Conservation (phyloP, 2,888 invertebrate species). For the Alsophila aescularia region DNA sequence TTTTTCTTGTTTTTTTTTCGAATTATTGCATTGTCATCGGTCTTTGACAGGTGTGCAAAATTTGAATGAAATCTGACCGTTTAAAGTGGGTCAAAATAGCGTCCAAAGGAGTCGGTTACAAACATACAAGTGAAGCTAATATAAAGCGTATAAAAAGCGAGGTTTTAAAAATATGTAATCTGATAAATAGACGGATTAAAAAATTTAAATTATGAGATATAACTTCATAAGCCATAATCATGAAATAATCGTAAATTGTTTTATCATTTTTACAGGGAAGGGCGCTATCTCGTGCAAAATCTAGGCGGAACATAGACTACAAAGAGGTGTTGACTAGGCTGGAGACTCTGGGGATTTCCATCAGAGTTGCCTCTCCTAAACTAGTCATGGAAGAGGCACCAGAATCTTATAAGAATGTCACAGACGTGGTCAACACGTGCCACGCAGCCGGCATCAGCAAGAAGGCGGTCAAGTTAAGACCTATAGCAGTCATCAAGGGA, state of each 20-base stretch:
- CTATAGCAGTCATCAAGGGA: slow-evolving; percentile 99
- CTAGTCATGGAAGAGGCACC: slow-evolving; percentile 99
- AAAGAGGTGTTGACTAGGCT: slow-evolving; percentile 94
- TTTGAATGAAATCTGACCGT: too few species aligned
- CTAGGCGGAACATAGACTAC: slow-evolving; percentile 97
- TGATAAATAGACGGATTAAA: too few species aligned
- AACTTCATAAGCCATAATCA: too few species aligned
- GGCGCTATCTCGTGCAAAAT: slow-evolving; percentile 98
- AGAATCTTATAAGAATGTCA: slow-evolving; percentile 99
- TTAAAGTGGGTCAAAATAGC: too few species aligned
- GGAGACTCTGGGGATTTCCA: slow-evolving; percentile 94
- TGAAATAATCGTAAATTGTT: not conserved
- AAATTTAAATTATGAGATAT: too few species aligned
- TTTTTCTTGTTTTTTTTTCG: too few species aligned
- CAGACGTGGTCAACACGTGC: slow-evolving; percentile 99
- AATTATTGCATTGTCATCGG: too few species aligned
- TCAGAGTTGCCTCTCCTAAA: slow-evolving; percentile 99
- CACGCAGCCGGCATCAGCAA: slow-evolving; percentile 98
- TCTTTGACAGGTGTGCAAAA: too few species aligned
- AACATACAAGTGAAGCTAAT: too few species aligned
- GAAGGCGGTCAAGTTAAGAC: slow-evolving; percentile 97
- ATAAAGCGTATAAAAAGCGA: too few species aligned
- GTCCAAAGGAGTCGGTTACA: too few species aligned
- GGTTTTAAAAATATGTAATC: too few species aligned
- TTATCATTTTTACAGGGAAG: slow-evolving; percentile 88